Conservation (phyloP, 2,113 vertebrate species). For the Mastomys natalensis region DNA sequence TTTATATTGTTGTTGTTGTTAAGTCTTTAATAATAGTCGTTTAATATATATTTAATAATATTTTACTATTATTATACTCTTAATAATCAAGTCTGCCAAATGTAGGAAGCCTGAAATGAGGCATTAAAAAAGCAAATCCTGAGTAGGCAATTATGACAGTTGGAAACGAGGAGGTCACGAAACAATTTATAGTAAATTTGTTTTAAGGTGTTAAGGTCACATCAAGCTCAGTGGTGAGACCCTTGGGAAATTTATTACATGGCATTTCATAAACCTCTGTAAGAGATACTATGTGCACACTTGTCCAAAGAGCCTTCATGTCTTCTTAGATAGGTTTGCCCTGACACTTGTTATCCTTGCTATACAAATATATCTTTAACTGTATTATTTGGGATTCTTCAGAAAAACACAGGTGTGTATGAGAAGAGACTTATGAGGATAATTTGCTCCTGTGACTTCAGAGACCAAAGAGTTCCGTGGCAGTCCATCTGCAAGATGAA, state of each 20-base stretch:
- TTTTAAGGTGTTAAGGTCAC: not conserved
- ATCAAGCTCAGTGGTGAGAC: not conserved
- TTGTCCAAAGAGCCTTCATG: not conserved
- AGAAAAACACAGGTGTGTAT: not conserved
- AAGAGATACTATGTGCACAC: not conserved
- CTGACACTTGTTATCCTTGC: not conserved
- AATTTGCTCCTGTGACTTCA: not conserved
- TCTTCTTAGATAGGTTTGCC: not conserved
- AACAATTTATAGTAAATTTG: not conserved
- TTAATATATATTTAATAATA: not conserved
- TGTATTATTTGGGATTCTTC: not conserved
- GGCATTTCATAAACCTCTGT: not conserved
- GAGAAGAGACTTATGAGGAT: not conserved
- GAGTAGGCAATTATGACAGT: too few species aligned
- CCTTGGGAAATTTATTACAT: not conserved
- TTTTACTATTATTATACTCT: too few species aligned
- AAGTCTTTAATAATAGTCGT: not conserved
- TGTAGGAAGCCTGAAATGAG: not conserved
- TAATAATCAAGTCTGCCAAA: not conserved
- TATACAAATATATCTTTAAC: not conserved
- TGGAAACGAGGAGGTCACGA: not conserved
- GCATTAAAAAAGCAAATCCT: not conserved
- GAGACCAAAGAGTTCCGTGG: too few species aligned
- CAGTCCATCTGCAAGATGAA: not conserved
- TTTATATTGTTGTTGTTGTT: not conserved